Evolutionary conservation across 2,113 vertebrate genomes (phyloP).

Genomic region (Semnornis frantzii): DNA sequence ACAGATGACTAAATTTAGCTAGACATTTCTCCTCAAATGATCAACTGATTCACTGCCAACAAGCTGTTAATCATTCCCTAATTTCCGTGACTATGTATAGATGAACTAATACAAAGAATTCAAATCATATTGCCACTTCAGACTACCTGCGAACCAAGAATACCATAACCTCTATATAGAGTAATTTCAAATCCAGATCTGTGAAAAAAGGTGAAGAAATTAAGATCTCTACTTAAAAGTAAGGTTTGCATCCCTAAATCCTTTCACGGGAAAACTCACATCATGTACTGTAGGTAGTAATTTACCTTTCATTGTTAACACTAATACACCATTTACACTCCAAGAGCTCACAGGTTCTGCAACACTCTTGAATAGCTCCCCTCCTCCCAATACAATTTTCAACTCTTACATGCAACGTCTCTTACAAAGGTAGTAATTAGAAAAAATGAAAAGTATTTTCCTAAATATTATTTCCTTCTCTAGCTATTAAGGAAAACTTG

Average conservation of each 20-base stretch:
- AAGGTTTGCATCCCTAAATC: background rate
- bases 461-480: background rate
- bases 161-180: background rate
- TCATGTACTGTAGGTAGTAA: rapidly evolving
- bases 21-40: background rate
- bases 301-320: background rate
- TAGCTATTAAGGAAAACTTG: background rate
- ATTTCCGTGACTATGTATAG: background rate
- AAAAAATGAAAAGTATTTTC: background rate
- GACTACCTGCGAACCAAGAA: background rate
- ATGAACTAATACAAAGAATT: background rate
- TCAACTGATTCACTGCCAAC: background rate
- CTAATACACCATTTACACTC: background rate
- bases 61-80: background rate
- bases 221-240: background rate
- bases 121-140: background rate
- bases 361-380: background rate
- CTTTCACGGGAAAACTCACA: background rate
- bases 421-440: background rate
- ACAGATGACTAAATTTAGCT: background rate
- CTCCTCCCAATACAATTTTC: background rate
- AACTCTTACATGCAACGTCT: background rate
- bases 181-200: background rate
- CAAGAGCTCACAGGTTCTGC: background rate
- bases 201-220: background rate